Evolutionary conservation across 2,113 vertebrate genomes (phyloP), one percentile per base, ranked within the genome.

Genomic region (Opisthocomus hoazin): DNA sequence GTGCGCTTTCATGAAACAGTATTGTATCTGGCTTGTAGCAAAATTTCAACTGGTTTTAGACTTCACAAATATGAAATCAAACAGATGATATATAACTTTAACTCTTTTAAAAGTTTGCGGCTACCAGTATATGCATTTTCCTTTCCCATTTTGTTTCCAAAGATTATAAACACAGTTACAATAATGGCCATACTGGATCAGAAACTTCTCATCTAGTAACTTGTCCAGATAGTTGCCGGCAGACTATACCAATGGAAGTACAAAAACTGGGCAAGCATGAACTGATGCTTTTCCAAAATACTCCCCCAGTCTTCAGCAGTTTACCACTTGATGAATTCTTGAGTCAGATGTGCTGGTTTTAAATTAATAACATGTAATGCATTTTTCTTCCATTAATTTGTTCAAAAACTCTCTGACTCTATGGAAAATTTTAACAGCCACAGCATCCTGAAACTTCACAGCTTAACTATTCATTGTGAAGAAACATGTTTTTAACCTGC

Each of bases 401-500:
- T 61, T 80, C 27, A 69, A 85, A 87, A 83, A 2, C 30, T 76
- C 45, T 30, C 23, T 39, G 20, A 64, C 76, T 21, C 54, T 41
- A 50, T 34, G 37, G 43, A 76, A 88, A 77, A 76, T 54, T 80
- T 88, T 86, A 93, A 86, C 37, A 90, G 70, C 29, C 41, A 61
- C 11, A 61, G 68, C 34, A 60, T 74, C 19, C 61, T 36, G 7
- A 68, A 92, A 84, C 74, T 84, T 92, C 26, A 6, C 79, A 88
- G 71, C 54, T 92, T 88, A 80, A 93, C 75, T 91, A 96, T 71
- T 89, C 70, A 57, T 32, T 90, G 88, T 73, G 76, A 93, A 92
- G 54, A 86, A 95, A 92, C 58, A 83, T 26, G n/a, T 29, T 95
- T 92, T 90, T 77, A 94, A 93, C 73, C 22, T 34, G 58, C 11